Evolutionary conservation across 23 tunicate species (phyloP), one percentile per base, ranked within the genome.

Genomic region (Aplidium turbinatum): DNA sequence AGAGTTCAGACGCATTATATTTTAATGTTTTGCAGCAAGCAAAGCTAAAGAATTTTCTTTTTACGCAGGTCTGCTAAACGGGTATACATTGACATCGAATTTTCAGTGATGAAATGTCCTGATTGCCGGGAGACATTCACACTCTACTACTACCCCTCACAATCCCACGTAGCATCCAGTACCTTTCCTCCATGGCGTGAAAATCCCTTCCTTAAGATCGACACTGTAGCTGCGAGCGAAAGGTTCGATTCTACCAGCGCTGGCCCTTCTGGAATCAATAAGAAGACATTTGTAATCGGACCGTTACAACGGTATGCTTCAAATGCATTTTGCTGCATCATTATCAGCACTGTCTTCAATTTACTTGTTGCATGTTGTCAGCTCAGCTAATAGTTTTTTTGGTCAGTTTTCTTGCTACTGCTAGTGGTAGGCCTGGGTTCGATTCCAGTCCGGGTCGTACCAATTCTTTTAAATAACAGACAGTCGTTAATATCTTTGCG

Each of bases 181-280:
- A 91, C 97, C 31, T 91, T 91, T 58, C 97, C 97, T 13, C 97
- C 91, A 16, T 91, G 97, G 97, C 51, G 80, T 26, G 97, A 84
- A 79, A 63, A 79, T 39, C 87, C 91, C 31, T 91, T 64, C 81
- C 57, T 72, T 4, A 91, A 91, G 68, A 73, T 91, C 23, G 97
- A 91, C 73, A 91, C 97, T 1, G 69, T 91, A n/a, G 91, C 97
- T 7, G 97, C 97, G 5, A 79, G 87, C 19, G 89, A 79, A 68
- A 35, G 85, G 23, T 89, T 82, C 39, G 96, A 82, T 3, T 85
- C 87, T 0, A 25, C 29, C 39, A 46, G n/a, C 6, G 66, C 75
- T 50, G 79, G 68, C 0, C 63, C 83, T 5, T 28, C 31, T 38
- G 96, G 84, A 56, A 82, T 89, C 48, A 89, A 89, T 32, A 71